These are phyloP conservation scores for Cynocephalus volans DNA, from an alignment of 2,113 vertebrate genomes.

Conservation along the genomic window DNA sequence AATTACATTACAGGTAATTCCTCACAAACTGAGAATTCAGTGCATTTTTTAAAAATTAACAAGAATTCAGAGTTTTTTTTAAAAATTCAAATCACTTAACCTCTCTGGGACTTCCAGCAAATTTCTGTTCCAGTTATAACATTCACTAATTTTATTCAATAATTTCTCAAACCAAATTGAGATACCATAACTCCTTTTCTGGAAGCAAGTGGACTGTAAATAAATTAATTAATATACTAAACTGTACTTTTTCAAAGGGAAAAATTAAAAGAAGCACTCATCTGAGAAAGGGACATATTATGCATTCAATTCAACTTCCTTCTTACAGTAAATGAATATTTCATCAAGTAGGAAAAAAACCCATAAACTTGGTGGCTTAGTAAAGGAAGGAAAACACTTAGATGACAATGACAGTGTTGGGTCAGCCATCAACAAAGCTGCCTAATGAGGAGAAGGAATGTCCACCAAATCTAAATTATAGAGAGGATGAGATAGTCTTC, in stretches of 20 bases:
- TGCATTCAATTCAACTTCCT: background rate
- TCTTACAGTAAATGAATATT: background rate
- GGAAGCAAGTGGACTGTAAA: slow-evolving; percentile 13
- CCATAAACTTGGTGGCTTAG: background rate
- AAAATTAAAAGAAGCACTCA: slow-evolving; percentile 24
- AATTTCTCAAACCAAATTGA: background rate
- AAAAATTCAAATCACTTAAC: slow-evolving; percentile 51
- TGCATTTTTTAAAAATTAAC: background rate
- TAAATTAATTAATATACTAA: background rate
- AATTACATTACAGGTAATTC: background rate
- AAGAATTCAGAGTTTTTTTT: slow-evolving; percentile 36
- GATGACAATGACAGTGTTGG: background rate
- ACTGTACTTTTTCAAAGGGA: background rate
- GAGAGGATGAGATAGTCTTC: background rate
- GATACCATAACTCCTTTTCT: background rate
- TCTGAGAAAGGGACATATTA: background rate
- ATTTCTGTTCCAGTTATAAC: background rate
- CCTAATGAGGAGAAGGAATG: background rate
- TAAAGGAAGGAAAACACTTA: background rate
- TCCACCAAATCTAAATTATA: background rate
- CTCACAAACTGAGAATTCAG: background rate
- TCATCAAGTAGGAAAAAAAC: background rate
- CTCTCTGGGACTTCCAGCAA: background rate
- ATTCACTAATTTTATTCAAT: background rate
- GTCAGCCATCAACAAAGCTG: background rate